Evolutionary conservation across 2,797 vertebrate species (phyloP).

Genomic region (Lepilemur septentrionalis): DNA sequence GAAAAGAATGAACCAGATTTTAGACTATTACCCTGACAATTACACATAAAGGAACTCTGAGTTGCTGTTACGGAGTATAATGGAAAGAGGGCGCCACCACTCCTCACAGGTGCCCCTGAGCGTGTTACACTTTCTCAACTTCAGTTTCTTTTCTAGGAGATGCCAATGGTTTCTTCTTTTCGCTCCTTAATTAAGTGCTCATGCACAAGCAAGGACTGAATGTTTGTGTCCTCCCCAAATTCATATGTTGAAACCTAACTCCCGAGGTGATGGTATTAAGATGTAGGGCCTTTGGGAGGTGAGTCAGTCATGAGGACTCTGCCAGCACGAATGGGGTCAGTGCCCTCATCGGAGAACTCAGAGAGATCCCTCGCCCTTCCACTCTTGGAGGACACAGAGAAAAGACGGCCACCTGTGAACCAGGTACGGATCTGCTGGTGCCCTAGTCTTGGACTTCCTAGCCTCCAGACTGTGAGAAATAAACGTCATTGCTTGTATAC

Average conservation of each 20-base stretch:
- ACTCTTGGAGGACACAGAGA: not conserved
- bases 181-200: not conserved
- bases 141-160: not conserved
- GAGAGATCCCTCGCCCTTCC: too few relatives aligned
- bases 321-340: not conserved
- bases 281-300: not conserved
- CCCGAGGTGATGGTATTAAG: too few relatives aligned
- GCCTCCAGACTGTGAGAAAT: not conserved
- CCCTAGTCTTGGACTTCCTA: not conserved
- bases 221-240: not conserved
- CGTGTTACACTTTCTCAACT: not conserved
- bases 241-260: not conserved
- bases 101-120: not conserved
- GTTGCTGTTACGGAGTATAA: rapidly evolving
- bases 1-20: not conserved
- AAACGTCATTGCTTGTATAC: not conserved
- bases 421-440: not conserved
- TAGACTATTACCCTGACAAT: not conserved
- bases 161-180: not conserved
- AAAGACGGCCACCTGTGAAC: not conserved
- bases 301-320: not conserved
- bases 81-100: rapidly evolving
- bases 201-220: not conserved
- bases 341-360: too few relatives aligned
- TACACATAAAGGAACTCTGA: not conserved